These are phyloP conservation scores for Parazoanthus atlanticus DNA, from an alignment of 92 coral and sea anemone species.

Conservation along the genomic window DNA sequence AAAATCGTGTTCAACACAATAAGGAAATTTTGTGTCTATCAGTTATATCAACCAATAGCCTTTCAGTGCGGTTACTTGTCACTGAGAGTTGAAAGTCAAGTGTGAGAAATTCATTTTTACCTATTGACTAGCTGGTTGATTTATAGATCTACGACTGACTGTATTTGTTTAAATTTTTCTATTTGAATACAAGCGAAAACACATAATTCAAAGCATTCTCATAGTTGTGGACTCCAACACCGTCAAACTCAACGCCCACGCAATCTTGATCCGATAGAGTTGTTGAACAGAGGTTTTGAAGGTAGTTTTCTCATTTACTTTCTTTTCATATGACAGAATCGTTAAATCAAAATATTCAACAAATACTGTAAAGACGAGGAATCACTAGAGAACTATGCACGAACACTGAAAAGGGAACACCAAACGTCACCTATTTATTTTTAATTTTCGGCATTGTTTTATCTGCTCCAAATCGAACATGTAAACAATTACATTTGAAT, in stretches of 20 bases:
- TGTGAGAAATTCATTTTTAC: constrained; percentile 2
- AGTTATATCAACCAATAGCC: neutral
- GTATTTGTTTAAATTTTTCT: constrained; percentile 23
- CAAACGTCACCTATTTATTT: too few species aligned
- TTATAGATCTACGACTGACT: neutral
- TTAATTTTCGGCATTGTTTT: neutral
- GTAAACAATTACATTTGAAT: neutral
- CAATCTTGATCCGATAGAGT: neutral
- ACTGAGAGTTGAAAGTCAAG: neutral
- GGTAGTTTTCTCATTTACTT: neutral
- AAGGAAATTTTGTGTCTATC: neutral
- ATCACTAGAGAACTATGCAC: neutral
- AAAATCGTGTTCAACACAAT: neutral
- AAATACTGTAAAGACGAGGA: neutral
- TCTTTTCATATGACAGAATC: neutral
- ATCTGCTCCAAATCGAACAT: neutral
- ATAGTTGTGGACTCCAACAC: constrained; percentile 1
- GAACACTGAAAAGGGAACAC: neutral
- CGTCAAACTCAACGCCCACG: neutral
- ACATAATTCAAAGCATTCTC: neutral
- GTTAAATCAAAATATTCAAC: too few species aligned
- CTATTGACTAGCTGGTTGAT: constrained; percentile 9
- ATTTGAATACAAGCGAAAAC: neutral
- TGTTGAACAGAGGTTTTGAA: neutral
- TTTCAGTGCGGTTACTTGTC: neutral